Conservation (phyloP, 2,113 vertebrate species). For the Tachysurus fulvidraco region DNA sequence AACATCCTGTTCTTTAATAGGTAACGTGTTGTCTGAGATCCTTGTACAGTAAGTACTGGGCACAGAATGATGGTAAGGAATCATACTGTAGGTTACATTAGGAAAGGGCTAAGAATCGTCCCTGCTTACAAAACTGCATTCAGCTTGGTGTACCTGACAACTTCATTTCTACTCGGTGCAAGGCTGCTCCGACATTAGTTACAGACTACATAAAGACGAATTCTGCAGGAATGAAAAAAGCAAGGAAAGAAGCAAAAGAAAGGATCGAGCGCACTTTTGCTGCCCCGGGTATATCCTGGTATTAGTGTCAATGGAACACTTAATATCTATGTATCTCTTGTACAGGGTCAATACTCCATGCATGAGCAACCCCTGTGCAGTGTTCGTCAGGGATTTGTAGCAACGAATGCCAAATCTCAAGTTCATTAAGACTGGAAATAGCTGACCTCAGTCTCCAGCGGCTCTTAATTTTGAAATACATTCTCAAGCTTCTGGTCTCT, state of each 20-base stretch:
- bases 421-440: conserved; percentile 46
- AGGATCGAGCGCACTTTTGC: not conserved
- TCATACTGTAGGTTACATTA: not conserved
- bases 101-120: conserved; percentile 19
- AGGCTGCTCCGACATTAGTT: not conserved
- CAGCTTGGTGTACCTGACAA: not conserved
- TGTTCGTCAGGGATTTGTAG: not conserved
- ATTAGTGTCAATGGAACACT: not conserved
- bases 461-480: conserved; percentile 33
- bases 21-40: not conserved
- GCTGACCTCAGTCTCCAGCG: conserved; percentile 34
- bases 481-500: conserved; percentile 44
- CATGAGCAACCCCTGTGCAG: not conserved
- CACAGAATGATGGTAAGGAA: not conserved
- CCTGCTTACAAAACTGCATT: not conserved
- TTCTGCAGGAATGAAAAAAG: no score
- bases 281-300: not conserved
- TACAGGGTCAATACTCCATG: not conserved
- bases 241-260: not conserved
- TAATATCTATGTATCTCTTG: not conserved
- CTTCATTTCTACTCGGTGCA: not conserved
- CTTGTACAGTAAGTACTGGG: not conserved
- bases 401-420: conserved; percentile 13
- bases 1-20: not conserved
- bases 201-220: not conserved